Conservation (phyloP, 2,113 vertebrate genomes). For the Caracal caracal region DNA sequence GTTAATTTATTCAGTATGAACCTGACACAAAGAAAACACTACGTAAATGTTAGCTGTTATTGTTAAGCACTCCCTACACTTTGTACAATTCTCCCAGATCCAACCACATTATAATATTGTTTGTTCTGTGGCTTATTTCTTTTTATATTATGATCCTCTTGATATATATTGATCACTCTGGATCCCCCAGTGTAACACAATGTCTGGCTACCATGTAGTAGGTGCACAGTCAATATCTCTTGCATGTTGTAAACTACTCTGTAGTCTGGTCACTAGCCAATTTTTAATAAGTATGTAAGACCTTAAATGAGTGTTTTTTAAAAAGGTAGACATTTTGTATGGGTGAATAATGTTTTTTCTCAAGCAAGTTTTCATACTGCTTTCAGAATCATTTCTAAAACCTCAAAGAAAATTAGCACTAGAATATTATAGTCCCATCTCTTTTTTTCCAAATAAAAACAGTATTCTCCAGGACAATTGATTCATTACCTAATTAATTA, state of each 20-base stretch:
- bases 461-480: not conserved
- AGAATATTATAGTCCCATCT: not conserved
- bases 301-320: slow-evolving; percentile 56
- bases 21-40: not conserved
- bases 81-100: not conserved
- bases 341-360: not conserved
- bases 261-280: not conserved
- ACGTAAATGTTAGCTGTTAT: not conserved
- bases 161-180: not conserved
- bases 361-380: slow-evolving; percentile 20
- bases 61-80: not conserved
- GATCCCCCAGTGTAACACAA: not conserved
- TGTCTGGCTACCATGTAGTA: not conserved
- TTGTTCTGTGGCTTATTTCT: not conserved
- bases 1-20: not conserved
- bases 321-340: slow-evolving; percentile 44
- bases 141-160: not conserved
- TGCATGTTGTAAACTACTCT: slow-evolving; percentile 35
- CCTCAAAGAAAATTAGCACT: slow-evolving; percentile 37
- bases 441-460: slow-evolving; percentile 13
- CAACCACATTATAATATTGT: not conserved
- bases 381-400: slow-evolving; percentile 51
- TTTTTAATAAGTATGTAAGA: slow-evolving; percentile 48
- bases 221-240: not conserved
- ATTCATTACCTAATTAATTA: slow-evolving; percentile 27